Conservation (phyloP, 2,113 vertebrate species). For the Ascaphus truei region DNA sequence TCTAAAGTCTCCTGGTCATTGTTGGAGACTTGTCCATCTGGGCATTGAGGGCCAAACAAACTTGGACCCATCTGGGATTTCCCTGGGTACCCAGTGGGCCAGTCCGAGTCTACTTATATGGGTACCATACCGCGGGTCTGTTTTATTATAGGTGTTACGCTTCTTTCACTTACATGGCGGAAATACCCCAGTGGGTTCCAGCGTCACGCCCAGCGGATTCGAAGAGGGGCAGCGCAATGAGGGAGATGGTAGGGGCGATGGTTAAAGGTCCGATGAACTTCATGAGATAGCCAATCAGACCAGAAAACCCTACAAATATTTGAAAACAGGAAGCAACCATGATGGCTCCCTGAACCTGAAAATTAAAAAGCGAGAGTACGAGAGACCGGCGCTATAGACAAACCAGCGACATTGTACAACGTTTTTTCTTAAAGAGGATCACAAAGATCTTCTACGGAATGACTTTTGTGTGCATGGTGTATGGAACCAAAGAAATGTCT, state of each 20-base stretch:
- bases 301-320: constrained; percentile 88
- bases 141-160: not conserved
- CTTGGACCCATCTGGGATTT: too few species aligned
- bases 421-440: too few species aligned
- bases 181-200: constrained; percentile 89
- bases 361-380: not conserved
- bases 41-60: too few species aligned
- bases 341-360: constrained; percentile 86
- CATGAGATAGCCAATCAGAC: constrained; percentile 88
- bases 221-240: constrained; percentile 87
- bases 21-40: too few species aligned
- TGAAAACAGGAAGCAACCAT: constrained; percentile 91
- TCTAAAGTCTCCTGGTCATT: not conserved
- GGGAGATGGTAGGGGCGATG: constrained; percentile 90
- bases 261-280: constrained; percentile 90
- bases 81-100: too few species aligned
- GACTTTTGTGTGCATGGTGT: too few species aligned
- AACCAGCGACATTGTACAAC: too few species aligned
- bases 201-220: constrained; percentile 75
- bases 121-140: too few species aligned
- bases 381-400: not conserved
- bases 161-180: constrained; percentile 68
- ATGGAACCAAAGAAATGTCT: too few species aligned
- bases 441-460: too few species aligned
- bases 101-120: too few species aligned